A percentile compares a stretch with the other conserved stretches of the same genome.
These are phyloP conservation scores for Athripsodes cinereus DNA, from an alignment of 2,888 invertebrate genomes.

Conservation along the genomic window DNA sequence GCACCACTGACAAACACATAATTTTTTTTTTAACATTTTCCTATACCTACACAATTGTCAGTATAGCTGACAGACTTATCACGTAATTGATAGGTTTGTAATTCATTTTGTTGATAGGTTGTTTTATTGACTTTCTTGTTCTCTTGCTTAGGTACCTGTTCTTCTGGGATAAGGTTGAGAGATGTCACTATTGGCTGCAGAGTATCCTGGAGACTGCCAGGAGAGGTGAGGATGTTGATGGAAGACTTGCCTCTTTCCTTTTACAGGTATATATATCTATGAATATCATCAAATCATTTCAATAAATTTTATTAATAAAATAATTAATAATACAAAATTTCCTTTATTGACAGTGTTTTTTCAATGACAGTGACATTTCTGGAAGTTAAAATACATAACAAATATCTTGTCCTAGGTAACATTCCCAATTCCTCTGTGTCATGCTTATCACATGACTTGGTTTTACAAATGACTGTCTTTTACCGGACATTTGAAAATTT, in stretches of 20 bases:
- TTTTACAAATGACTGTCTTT: too few relatives aligned
- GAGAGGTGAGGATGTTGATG: constrained; percentile 69
- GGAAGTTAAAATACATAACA: too few relatives aligned
- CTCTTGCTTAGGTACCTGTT: constrained; percentile 60
- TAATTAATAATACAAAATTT: too few relatives aligned
- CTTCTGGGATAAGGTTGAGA: constrained; percentile 91
- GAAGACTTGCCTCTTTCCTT: constrained; percentile 72
- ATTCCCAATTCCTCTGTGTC: too few relatives aligned
- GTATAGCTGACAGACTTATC: too few relatives aligned
- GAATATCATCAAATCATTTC: background rate
- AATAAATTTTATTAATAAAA: background rate
- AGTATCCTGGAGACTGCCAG: constrained; percentile 72
- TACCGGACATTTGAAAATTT: too few relatives aligned
- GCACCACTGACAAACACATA: too few relatives aligned
- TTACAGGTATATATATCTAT: constrained; percentile 48
- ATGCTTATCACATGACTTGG: too few relatives aligned
- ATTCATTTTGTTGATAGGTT: background rate
- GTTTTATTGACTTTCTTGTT: background rate
- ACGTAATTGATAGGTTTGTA: background rate
- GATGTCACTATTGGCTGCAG: constrained; percentile 79
- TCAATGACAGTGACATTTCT: too few relatives aligned
- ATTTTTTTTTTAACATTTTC: too few relatives aligned
- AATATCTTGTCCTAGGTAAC: too few relatives aligned
- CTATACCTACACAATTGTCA: too few relatives aligned
- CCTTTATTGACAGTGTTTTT: background rate